A percentile compares a stretch with the other conserved stretches of the same genome.
Conservation (phyloP, 1,140 invertebrate genomes). For the Bradysia coprophila region DNA sequence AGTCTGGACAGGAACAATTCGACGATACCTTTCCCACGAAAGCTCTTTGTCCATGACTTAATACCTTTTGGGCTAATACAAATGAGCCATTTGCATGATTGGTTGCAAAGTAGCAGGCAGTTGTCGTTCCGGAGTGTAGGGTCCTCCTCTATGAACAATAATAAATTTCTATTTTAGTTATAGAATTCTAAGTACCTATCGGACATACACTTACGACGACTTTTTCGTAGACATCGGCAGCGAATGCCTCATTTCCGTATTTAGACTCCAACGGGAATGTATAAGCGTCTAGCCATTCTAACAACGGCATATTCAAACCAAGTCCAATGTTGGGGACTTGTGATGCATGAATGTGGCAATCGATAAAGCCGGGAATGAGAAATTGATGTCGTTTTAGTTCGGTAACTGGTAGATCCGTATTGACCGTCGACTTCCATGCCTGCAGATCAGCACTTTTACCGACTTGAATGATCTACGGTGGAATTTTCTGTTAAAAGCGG, state of each 20-base stretch:
- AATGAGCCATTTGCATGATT: slow-evolving; percentile 53
- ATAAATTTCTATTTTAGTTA: not conserved
- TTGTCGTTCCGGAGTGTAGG: slow-evolving; percentile 62
- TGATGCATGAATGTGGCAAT: slow-evolving; percentile 76
- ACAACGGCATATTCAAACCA: slow-evolving; percentile 54
- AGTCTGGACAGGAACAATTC: slow-evolving; percentile 39
- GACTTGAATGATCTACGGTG: not conserved
- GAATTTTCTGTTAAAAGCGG: not conserved
- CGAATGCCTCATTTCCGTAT: slow-evolving; percentile 49
- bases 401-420: slow-evolving; percentile 7
- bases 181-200: not conserved
- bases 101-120: slow-evolving; percentile 73
- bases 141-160: slow-evolving; percentile 39
- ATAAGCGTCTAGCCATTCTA: slow-evolving; percentile 74
- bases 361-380: slow-evolving; percentile 72
- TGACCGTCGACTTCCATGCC: not conserved
- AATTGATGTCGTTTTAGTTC: slow-evolving; percentile 39
- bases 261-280: slow-evolving; percentile 69
- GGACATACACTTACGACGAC: slow-evolving; percentile 49
- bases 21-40: slow-evolving; percentile 83
- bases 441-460: not conserved
- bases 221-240: slow-evolving; percentile 46
- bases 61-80: slow-evolving; percentile 44
- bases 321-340: slow-evolving; percentile 71
- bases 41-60: slow-evolving; percentile 54